These are phyloP conservation scores for Scatophagus argus DNA, from an alignment of 2,113 vertebrate species.

Conservation along the genomic window DNA sequence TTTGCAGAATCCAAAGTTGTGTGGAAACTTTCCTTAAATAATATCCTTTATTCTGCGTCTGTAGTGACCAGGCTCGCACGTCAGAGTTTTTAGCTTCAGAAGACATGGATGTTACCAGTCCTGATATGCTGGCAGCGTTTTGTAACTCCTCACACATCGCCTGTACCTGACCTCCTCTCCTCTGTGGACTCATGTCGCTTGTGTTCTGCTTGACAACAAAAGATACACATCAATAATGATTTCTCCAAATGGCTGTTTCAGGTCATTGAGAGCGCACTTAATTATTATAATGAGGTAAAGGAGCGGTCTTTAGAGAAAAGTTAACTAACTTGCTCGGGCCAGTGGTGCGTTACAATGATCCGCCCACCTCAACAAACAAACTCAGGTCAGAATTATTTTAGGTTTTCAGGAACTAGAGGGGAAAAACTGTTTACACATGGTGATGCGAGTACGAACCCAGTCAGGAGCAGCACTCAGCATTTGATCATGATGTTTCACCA, in stretches of 20 bases:
- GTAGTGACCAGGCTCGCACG: too few relatives aligned
- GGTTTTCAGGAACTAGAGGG: neutral
- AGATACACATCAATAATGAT: slow-evolving; percentile 63
- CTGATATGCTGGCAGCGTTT: slow-evolving; percentile 1
- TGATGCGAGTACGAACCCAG: neutral
- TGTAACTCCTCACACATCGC: neutral
- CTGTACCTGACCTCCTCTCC: slow-evolving; percentile 38
- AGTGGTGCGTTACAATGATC: slow-evolving; percentile 8
- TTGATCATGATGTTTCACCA: too few relatives aligned
- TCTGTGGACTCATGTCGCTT: slow-evolving; percentile 44
- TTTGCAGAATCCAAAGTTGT: neutral
- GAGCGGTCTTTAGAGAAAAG: slow-evolving; percentile 69
- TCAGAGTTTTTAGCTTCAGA: neutral
- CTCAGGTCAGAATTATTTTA: slow-evolving; percentile 21
- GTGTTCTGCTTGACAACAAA: slow-evolving; percentile 52
- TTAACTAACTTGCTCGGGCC: slow-evolving; percentile 35
- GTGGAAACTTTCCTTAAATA: too few relatives aligned
- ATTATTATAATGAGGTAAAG: slow-evolving; percentile 72
- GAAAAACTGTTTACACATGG: neutral
- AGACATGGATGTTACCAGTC: too few relatives aligned
- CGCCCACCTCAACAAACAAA: slow-evolving; percentile 23
- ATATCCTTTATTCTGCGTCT: too few relatives aligned
- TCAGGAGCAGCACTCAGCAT: too few relatives aligned
- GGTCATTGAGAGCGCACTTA: slow-evolving; percentile 64
- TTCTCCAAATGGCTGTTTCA: slow-evolving; percentile 68